Base-by-base conservation (phyloP, 2,113 vertebrate species). In the Eupsittula cactorum region DNA sequence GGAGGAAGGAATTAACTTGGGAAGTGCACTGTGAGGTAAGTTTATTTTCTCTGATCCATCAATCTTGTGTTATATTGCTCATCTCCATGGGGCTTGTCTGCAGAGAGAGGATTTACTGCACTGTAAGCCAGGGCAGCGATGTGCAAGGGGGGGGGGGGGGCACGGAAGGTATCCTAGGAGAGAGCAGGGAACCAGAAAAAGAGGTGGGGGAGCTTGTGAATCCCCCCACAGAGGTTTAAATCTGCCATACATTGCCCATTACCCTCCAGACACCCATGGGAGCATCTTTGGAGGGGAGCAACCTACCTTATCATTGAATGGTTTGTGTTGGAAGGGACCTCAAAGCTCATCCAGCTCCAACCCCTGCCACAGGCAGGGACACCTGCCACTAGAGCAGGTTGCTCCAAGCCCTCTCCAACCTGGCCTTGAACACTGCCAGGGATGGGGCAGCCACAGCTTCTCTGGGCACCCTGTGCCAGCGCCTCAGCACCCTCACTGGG, bases 91-190 rank as follows among this genome's bases (percentile, higher is more conserved):
- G 64, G 29, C 24, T 81, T 68, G 77, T 86, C 81, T 91, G 89
- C 86, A 86, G 88, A 86, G 55, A 47, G 79, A 62, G 31, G 77
- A 89, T 95, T 95, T 95, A 86, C 83, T 86, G 81, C 92, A 91
- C 83, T 92, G 88, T 94, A 86, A 91, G 91, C 16, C 71, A 49
- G 42, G 70, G 39, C 37, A 71, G 90, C 42, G 70, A 88, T 82
- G 59, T 60, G 59, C 74, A 35, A 71, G 87, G 83, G 12, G 20
- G 69, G 12, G 20, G 69, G 60, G 57, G 29, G 65, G 60, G 62
- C 29, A 82, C 19, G 33, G 39, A 52, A 21, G 35, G 83, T 89
- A 55, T 93, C 91, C 83, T 92, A 86, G 92, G 91, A 95, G 88
- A 88, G 86, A 83, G 71, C 92, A 93, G 11, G 80, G 68, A 84